These are phyloP conservation scores for Gasteruption jaculator DNA, from an alignment of 2,888 invertebrate genomes.

Conservation along the genomic window DNA sequence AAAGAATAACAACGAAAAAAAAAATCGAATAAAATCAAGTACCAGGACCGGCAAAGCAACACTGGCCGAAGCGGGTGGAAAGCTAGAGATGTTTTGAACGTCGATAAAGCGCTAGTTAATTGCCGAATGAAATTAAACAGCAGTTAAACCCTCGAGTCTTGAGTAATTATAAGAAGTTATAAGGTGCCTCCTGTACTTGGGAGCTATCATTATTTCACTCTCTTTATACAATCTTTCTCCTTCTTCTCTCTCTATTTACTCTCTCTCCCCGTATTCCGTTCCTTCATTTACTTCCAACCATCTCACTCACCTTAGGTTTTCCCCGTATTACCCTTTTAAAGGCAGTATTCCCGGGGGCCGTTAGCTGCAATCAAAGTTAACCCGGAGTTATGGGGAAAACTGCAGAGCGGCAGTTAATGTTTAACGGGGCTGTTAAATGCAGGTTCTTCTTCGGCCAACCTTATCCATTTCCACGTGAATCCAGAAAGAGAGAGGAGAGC, in stretches of 20 bases:
- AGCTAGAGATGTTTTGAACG: slow-evolving; percentile 29
- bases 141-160: slow-evolving; percentile 43
- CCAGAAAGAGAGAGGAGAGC: too few species aligned
- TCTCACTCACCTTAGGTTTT: slow-evolving; percentile 19
- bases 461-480: too few species aligned
- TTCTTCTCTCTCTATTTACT: slow-evolving; percentile 10
- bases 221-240: slow-evolving; percentile 14
- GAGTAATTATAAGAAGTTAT: slow-evolving; percentile 49
- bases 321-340: slow-evolving; percentile 32
- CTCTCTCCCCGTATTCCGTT: slow-evolving; percentile 12
- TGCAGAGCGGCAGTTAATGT: slow-evolving; percentile 46
- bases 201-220: slow-evolving; percentile 23
- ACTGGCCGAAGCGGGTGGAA: slow-evolving; percentile 12
- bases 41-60: slow-evolving; percentile 6
- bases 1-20: slow-evolving; percentile 13
- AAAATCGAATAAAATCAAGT: slow-evolving; percentile 9
- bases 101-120: slow-evolving; percentile 45
- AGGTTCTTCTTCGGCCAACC: slow-evolving; percentile 31
- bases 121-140: slow-evolving; percentile 48
- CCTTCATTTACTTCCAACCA: slow-evolving; percentile 27
- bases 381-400: slow-evolving; percentile 45
- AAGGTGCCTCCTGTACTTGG: slow-evolving; percentile 35
- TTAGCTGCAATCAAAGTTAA: slow-evolving; percentile 50
- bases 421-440: slow-evolving; percentile 48
- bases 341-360: slow-evolving; percentile 42